phyloP scores from a whole-genome alignment of 2,113 vertebrate genomes.

The Rynchops niger region DNA sequence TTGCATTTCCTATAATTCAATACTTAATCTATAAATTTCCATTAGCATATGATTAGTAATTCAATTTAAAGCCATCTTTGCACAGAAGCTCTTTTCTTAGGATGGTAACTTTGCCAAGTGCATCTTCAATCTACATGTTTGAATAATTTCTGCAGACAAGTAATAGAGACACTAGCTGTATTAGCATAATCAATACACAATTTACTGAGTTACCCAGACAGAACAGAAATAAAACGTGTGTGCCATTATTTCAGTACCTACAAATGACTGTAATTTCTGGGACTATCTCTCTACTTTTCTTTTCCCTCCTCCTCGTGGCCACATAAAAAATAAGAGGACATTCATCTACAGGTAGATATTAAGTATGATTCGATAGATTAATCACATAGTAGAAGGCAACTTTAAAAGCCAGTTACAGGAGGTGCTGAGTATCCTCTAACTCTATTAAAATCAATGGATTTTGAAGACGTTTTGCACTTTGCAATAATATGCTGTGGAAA shows the following conservation, averaged over 20 bases:
- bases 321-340: slow-evolving; percentile 31
- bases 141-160: slow-evolving; percentile 74
- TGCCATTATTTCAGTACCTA: slow-evolving; percentile 69
- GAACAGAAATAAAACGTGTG: slow-evolving; percentile 67
- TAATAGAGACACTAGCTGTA: slow-evolving; percentile 73
- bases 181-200: slow-evolving; percentile 85
- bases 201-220: slow-evolving; percentile 77
- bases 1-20: slow-evolving; percentile 59
- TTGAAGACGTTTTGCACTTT: neutral
- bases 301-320: neutral
- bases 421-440: neutral
- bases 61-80: slow-evolving; percentile 52
- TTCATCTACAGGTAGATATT: slow-evolving; percentile 29
- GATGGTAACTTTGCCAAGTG: slow-evolving; percentile 57
- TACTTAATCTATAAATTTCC: slow-evolving; percentile 43
- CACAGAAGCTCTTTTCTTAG: slow-evolving; percentile 46
- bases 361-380: slow-evolving; percentile 25
- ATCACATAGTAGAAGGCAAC: slow-evolving; percentile 34
- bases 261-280: slow-evolving; percentile 71
- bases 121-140: slow-evolving; percentile 74
- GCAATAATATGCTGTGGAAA: slow-evolving; percentile 13
- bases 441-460: slow-evolving; percentile 29
- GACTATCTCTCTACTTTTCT: slow-evolving; percentile 35
- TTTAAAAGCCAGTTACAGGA: slow-evolving; percentile 31
- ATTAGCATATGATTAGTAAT: slow-evolving; percentile 50